Conservation (phyloP, 2,888 invertebrate species). For the Platycheirus rosarum region DNA sequence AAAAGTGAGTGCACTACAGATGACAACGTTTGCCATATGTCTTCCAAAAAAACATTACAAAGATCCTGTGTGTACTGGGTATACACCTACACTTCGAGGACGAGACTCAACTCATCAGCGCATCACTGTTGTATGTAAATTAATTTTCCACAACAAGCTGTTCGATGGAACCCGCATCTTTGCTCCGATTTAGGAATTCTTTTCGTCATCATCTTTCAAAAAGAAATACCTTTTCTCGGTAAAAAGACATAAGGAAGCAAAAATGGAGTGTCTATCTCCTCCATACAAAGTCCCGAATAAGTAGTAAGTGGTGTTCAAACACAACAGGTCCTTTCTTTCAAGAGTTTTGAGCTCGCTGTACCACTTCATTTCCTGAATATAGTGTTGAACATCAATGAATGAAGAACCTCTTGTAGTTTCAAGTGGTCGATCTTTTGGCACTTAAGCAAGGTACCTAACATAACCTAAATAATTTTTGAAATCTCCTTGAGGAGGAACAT, state of each 20-base stretch:
- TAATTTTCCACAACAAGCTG: conserved; percentile 24
- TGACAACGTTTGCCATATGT: conserved; percentile 52
- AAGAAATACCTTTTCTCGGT: conserved; percentile 33
- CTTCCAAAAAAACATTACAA: conserved; percentile 40
- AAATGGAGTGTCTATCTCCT: conserved; percentile 2
- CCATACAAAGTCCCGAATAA: conserved; percentile 2
- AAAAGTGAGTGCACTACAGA: neutral
- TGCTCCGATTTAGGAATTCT: conserved; percentile 48
- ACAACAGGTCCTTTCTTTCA: conserved; percentile 41
- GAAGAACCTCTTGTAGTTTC: conserved; percentile 20
- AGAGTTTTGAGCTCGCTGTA: conserved; percentile 42
- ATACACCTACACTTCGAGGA: conserved; percentile 1
- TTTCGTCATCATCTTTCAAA: conserved; percentile 38
- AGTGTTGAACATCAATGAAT: conserved; percentile 35
- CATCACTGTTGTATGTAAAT: conserved; percentile 38
- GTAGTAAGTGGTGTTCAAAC: conserved; percentile 53
- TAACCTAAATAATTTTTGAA: conserved; percentile 26
- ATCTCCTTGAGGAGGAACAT: neutral
- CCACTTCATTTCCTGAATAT: conserved; percentile 61
- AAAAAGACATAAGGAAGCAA: conserved; percentile 49
- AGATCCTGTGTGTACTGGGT: conserved; percentile 26
- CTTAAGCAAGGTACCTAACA: conserved; percentile 26
- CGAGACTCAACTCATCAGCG: neutral
- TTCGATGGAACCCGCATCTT: conserved; percentile 64
- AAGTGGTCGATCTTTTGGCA: conserved; percentile 56